Evolutionary conservation across 92 coral and sea anemone species (phyloP), one percentile per base, ranked within the genome.

Genomic region (Actinostola sp.): DNA sequence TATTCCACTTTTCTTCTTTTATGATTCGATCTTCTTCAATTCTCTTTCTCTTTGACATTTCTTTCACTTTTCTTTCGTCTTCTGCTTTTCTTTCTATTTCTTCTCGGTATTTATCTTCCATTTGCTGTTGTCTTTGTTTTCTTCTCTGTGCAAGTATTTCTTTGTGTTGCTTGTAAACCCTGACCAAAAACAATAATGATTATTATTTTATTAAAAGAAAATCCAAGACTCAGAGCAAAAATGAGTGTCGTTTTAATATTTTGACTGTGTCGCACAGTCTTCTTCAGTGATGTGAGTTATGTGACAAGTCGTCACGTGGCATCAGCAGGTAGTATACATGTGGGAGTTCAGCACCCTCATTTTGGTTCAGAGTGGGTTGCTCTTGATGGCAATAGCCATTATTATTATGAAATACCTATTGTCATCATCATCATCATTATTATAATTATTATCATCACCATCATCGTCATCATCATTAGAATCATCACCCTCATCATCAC

Each of bases 81-180:
- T 70, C n/a, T n/a, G n/a, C 50, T 34, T 78, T 53, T 72, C 60
- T 46, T 73, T 72, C 14, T 26, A 29, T 48, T 76, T 83, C 67
- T 80, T 77, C 73, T 63, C 36, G 35, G 36, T 83, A 60, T 44
- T 69, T 66, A 24, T 74, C 56, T 77, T 49, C 63, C 43, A 42
- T 32, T n/a, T 41, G 31, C 53, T 58, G 63, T 3, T 49, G 24
- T 38, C 11, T 19, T 65, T 72, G 79, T 70, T 59, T 35, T 45
- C 61, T 71, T 48, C 19, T 59, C 36, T 61, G 63, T 24, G 54
- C 71, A 13, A 87, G 65, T 60, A 71, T 14, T 7, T 74, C 80
- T 20, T 80, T 89, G 80, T 76, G 79, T 63, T 87, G 55, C 41
- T 30, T 50, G 54, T 84, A 73, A 48, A 76, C 73, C 79, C 97